Conservation (phyloP, 2,797 vertebrate genomes). For the Ambastaia sidthimunki region DNA sequence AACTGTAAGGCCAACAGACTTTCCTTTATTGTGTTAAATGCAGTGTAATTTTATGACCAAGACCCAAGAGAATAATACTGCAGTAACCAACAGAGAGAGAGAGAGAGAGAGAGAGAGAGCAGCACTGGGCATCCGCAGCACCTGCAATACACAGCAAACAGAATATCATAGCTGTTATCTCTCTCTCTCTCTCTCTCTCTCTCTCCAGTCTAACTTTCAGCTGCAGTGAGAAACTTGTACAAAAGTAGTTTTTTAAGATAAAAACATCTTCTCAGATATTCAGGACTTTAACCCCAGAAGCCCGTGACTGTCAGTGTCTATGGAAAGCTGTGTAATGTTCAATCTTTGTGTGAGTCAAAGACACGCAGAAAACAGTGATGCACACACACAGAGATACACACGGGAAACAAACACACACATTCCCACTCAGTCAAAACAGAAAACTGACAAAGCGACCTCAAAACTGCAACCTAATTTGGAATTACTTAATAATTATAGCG, state of each 20-base stretch:
- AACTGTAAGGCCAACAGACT: no score
- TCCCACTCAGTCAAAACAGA: conserved; percentile 37
- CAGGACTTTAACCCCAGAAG: conserved; percentile 1
- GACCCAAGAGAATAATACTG: conserved; percentile 7
- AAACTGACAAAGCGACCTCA: conserved; percentile 46
- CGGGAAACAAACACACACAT: conserved; percentile 48
- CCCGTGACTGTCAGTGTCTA: conserved; percentile 1
- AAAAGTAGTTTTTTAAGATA: conserved; percentile 11
- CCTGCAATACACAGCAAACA: no score
- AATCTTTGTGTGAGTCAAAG: no score
- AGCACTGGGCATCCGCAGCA: no score
- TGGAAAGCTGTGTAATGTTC: neutral
- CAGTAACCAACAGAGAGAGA: conserved; percentile 8
- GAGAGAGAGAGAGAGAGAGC: conserved; percentile 6
- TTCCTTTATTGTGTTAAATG: conserved; percentile 9
- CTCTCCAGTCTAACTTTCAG: neutral
- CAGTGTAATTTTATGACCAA: conserved; percentile 12
- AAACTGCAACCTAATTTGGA: no score
- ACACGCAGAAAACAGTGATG: no score
- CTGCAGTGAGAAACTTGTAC: neutral
- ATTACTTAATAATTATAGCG: no score
- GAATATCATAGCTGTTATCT: neutral
- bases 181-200: neutral
- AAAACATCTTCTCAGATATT: neutral
- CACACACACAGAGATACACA: conserved; percentile 4